phyloP scores from a whole-genome alignment of 2,888 invertebrate genomes.

The Phortica magna region DNA sequence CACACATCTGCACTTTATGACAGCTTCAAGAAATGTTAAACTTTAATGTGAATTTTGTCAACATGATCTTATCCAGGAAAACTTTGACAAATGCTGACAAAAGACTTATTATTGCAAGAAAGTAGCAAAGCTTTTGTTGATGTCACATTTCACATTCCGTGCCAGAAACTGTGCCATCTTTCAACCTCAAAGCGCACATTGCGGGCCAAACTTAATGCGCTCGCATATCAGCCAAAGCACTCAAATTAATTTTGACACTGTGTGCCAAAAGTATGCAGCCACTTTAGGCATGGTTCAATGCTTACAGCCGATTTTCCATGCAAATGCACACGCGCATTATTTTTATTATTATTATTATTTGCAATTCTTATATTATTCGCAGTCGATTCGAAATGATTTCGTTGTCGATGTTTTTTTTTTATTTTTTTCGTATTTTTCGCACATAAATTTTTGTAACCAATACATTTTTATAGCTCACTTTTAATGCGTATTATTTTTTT shows the following conservation, averaged over 20 bases:
- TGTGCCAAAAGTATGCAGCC: not conserved
- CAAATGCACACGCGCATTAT: conserved; percentile 11
- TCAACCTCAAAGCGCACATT: not conserved
- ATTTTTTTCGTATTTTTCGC: conserved; percentile 1
- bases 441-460: conserved; percentile 21
- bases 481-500: not conserved
- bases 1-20: too few relatives aligned
- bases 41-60: too few relatives aligned
- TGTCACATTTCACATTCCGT: not conserved
- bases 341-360: conserved; percentile 6
- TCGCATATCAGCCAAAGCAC: not conserved
- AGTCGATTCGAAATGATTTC: conserved; percentile 9
- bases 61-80: too few relatives aligned
- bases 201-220: not conserved
- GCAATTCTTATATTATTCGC: conserved; percentile 5
- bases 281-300: conserved; percentile 19
- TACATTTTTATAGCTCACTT: conserved; percentile 20
- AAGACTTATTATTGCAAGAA: not conserved
- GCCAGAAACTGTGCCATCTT: not conserved
- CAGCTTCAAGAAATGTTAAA: too few relatives aligned
- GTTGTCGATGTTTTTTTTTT: not conserved
- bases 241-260: conserved; percentile 2
- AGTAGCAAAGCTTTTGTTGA: not conserved
- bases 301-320: conserved; percentile 24
- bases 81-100: too few relatives aligned